Conservation (phyloP, 2,113 vertebrate species). For the Oreamnos americanus region DNA sequence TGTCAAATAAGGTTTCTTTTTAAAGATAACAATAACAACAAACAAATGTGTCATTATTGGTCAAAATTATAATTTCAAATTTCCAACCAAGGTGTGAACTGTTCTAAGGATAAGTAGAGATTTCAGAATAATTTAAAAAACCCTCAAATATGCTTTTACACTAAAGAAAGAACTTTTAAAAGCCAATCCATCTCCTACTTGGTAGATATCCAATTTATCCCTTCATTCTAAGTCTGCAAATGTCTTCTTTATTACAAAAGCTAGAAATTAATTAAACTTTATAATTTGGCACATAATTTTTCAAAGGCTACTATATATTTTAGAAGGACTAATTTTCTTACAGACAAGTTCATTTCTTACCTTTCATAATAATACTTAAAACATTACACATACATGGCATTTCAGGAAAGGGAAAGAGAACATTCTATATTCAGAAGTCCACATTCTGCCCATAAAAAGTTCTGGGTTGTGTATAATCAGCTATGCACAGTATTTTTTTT, state of each 20-base stretch:
- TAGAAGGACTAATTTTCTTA: conserved; percentile 36
- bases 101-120: not conserved
- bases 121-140: not conserved
- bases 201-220: conserved; percentile 41
- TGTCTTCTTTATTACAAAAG: conserved; percentile 67
- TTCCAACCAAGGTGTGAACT: conserved; percentile 25
- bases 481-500: not conserved
- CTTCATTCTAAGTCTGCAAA: conserved; percentile 20
- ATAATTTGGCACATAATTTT: conserved; percentile 61
- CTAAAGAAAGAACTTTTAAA: not conserved
- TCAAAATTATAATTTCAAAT: not conserved
- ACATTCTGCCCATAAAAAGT: not conserved
- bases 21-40: not conserved
- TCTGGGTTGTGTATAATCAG: not conserved
- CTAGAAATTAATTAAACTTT: conserved; percentile 67
- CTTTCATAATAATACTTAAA: conserved; percentile 38
- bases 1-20: not conserved
- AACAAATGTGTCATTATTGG: not conserved
- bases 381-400: not conserved
- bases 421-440: not conserved
- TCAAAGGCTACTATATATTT: conserved; percentile 44
- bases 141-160: not conserved
- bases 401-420: not conserved
- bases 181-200: not conserved
- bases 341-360: conserved; percentile 58